Conservation (phyloP, 2,113 vertebrate genomes). For the Sinocyclocheilus maitianheensis region DNA sequence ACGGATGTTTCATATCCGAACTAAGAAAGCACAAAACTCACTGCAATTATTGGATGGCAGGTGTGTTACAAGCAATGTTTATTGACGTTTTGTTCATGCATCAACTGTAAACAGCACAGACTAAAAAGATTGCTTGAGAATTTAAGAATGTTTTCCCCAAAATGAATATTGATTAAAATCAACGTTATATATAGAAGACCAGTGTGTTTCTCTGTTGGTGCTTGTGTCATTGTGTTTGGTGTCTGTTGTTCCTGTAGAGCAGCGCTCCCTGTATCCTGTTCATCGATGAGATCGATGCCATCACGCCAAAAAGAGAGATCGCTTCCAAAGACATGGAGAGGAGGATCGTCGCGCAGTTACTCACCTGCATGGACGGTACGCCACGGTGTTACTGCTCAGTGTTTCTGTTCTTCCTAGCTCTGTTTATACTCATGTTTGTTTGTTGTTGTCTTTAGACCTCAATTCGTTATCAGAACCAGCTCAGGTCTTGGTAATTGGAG, state of each 20-base stretch:
- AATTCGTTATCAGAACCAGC: slow-evolving; percentile 77
- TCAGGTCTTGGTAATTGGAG: slow-evolving; percentile 91
- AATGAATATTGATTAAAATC: background rate
- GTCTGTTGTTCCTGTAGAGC: slow-evolving; percentile 64
- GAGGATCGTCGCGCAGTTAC: slow-evolving; percentile 94
- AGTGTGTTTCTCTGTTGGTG: too few species aligned
- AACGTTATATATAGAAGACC: background rate
- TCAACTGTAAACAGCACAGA: too few species aligned
- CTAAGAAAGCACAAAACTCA: background rate
- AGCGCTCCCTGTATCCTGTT: slow-evolving; percentile 91
- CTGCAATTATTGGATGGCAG: background rate
- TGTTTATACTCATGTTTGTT: too few species aligned
- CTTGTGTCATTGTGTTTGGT: background rate
- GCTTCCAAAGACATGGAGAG: slow-evolving; percentile 99
- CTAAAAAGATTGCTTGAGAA: too few species aligned
- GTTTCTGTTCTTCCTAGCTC: too few species aligned
- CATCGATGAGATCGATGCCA: slow-evolving; percentile 97
- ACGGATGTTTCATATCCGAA: background rate
- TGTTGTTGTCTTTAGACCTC: slow-evolving; percentile 75
- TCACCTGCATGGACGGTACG: slow-evolving; percentile 96
- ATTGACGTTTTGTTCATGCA: background rate
- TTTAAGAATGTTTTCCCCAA: too few species aligned
- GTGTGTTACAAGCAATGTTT: background rate
- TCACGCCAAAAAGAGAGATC: slow-evolving; percentile 93
- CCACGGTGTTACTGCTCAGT: too few species aligned